These are phyloP conservation scores for Neopelma chrysocephalum DNA, from an alignment of 2,797 vertebrate genomes.

Conservation along the genomic window DNA sequence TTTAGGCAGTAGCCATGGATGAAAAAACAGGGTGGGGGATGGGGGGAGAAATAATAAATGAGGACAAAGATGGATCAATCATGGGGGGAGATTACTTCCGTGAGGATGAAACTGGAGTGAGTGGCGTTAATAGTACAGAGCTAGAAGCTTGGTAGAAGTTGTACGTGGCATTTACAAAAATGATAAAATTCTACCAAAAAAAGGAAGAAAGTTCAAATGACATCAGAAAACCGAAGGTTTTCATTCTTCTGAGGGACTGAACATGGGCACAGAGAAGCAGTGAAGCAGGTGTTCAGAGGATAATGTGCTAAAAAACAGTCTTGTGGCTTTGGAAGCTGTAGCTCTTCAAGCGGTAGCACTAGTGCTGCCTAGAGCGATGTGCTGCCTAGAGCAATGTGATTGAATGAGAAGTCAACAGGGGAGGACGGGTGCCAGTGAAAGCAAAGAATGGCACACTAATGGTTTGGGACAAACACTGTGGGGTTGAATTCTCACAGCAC, in stretches of 20 bases:
- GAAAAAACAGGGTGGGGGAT: not conserved
- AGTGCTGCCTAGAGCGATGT: not conserved
- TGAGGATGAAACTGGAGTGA: not conserved
- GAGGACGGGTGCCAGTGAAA: not conserved
- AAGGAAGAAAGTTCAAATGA: not conserved
- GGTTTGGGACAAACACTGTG: rapidly evolving
- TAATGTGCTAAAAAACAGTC: not conserved
- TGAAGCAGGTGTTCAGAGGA: not conserved
- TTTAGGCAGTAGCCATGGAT: not conserved
- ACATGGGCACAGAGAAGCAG: not conserved
- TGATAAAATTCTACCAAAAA: not conserved
- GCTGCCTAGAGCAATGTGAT: not conserved
- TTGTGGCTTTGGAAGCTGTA: not conserved
- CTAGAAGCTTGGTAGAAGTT: not conserved
- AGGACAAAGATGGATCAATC: not conserved
- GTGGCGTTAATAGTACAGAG: not conserved
- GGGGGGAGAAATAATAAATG: not conserved
- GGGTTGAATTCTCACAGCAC: not conserved
- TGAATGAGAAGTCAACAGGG: not conserved
- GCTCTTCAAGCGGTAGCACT: not conserved
- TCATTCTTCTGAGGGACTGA: not conserved
- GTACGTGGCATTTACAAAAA: not conserved
- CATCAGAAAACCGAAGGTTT: not conserved
- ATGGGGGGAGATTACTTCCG: not conserved
- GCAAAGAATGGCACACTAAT: not conserved